Evolutionary conservation across 2,797 vertebrate species (phyloP).

Genomic region (Heterohyrax brucei): DNA sequence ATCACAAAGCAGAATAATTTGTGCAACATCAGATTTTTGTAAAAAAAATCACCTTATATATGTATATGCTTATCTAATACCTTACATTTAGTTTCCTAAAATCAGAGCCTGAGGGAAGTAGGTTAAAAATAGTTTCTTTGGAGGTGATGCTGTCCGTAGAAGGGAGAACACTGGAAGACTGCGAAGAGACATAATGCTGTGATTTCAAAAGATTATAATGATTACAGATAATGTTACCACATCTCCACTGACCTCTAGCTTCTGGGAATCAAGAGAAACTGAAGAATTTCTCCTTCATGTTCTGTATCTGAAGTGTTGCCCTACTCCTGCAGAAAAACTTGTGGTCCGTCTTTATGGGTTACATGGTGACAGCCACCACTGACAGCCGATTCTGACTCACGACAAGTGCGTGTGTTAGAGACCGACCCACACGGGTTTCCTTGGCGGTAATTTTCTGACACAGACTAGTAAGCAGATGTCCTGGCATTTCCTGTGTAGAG

Average conservation of each 20-base stretch:
- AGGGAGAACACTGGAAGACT: not conserved
- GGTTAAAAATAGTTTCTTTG: not conserved
- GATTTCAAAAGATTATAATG: fast-evolving
- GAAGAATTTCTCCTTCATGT: not conserved
- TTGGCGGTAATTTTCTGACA: too few relatives aligned
- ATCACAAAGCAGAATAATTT: not conserved
- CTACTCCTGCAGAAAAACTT: too few relatives aligned
- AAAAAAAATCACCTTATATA: not conserved
- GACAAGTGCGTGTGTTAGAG: too few relatives aligned
- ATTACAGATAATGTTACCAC: not conserved
- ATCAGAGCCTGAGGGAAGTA: not conserved
- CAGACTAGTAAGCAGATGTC: too few relatives aligned
- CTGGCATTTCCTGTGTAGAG: too few relatives aligned
- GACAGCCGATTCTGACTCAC: too few relatives aligned
- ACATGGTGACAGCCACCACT: too few relatives aligned
- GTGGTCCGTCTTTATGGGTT: too few relatives aligned
- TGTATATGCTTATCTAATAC: too few relatives aligned
- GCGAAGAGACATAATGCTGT: fast-evolving
- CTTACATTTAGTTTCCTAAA: not conserved
- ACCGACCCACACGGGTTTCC: too few relatives aligned
- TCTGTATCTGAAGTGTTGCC: not conserved
- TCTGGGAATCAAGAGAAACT: too few relatives aligned
- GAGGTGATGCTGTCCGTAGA: not conserved
- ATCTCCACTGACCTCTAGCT: too few relatives aligned
- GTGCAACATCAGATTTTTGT: not conserved